Evolutionary conservation across 2,797 vertebrate genomes (phyloP), one percentile per base, ranked within the genome.

Genomic region (Acanthurus tractus): DNA sequence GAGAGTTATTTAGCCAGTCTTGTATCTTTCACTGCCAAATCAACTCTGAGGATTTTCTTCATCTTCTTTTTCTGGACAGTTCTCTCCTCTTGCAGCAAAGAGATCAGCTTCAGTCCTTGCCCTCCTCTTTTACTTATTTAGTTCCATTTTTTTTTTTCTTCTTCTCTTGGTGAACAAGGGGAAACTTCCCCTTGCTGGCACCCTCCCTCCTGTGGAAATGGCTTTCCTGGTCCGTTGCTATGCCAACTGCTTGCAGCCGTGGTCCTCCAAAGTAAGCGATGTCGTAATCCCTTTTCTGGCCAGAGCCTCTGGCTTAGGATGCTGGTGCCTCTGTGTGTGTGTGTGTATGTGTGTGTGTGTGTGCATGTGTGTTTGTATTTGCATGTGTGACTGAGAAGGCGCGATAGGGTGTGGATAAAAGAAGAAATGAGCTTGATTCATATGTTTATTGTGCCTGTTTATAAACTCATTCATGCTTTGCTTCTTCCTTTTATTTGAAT

Each of bases 201-300:
- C 83, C 88, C 89, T 88, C 86, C 88, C 83, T 84, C 11, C 94
- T 74, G 91, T 90, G 94, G 93, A 97, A 96, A 99, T 99, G 98
- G 98, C 98, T 96, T 99, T 99, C 96, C 98, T 99, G 83, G 97
- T 99, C 90, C 98, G 97, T 94, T 99, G 98, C 96, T 99, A 99
- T 77, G 97, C 98, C 96, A 99, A 99, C 96, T 99, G 98, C 95
- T 95, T 99, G 94, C 98, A 99, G 86, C 98, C 98, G 34, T 99
- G 98, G 98, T 98, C 98, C 93, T 98, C 98, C 93, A 99, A 99
- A 99, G 98, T 99, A 99, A 99, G 98, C 97, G 82, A 94, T 94
- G 94, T 95, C 94, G 90, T 95, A 93, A 96, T 95, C 84, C 84
- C 70, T 89, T 92, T 90, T 89, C 83, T 91, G 86, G 89, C 80